Evolutionary conservation across 2,113 vertebrate species (phyloP), one percentile per base, ranked within the genome.

Genomic region (Paradoxurus hermaphroditus): DNA sequence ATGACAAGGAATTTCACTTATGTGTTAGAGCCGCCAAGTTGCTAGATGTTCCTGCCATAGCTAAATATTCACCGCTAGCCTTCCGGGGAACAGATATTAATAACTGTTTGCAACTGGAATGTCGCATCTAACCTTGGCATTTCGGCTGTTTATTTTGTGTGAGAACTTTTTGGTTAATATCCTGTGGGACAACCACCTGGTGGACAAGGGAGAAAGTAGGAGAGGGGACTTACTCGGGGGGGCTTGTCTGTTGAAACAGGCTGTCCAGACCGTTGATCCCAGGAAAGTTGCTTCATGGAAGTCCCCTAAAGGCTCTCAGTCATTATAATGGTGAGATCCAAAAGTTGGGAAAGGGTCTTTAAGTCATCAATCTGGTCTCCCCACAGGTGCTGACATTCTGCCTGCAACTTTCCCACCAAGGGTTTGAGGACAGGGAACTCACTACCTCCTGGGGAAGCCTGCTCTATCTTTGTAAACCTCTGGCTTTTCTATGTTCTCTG

Each of bases 361-460:
- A 34, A 88, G 31, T 90, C 67, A 70, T 53, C 68, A 59, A 39
- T 88, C 56, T 51, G 78, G 83, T 53, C 56, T 95, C 90, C 51
- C 79, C 79, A 81, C 59, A 75, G 94, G 95, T 97, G 97, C 97
- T 97, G 92, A 91, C 92, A 83, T 91, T 93, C 78, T 92, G 59
- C 94, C 78, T 75, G 2, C 31, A 75, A 15, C 89, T 1, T 0
- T 72, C 82, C 83, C 90, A 62, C 12, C 51, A n/a, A 46, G 75
- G 88, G 7, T 78, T 90, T 85, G 72, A 96, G 86, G 94, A 96
- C 94, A 96, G 92, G 97, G 92, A 87, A 86, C 90, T 94, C 87
- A 94, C 97, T 97, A 97, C 97, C 96, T 98, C 97, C 63, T 59
- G 21, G 86, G 83, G 90, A 97, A 84, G 70, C 82, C 96, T 95